Evolutionary conservation across 1,140 invertebrate genomes (phyloP), one percentile per base, ranked within the genome.

Genomic region (Philopotamus ludificatus): DNA sequence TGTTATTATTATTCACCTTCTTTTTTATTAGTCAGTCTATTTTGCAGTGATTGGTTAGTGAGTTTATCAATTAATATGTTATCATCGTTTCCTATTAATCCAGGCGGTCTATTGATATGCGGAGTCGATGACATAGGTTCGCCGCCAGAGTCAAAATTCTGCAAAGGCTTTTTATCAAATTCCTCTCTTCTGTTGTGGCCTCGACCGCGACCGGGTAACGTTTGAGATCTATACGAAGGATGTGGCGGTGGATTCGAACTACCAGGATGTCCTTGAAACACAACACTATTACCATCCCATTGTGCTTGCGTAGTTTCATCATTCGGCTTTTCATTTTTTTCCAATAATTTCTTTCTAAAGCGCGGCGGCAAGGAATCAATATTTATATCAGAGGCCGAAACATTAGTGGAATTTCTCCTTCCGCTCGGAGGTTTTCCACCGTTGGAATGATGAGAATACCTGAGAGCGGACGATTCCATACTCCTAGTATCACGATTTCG

Each of bases 291-390:
- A 3, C 50, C 63, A 62, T 65, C 63, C 39, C 67, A 42, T 2
- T 42, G 26, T 34, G 41, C n/a, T n/a, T 55, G 49, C 22, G 34
- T 23, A 10, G 1, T 26, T 20, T 42, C 53, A 3, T 70, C 67
- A 50, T 64, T 63, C 28, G 66, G 25, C 45, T 79, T 75, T 28
- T 74, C 77, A 47, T 76, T 74, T 73, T 77, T 75, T 61, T 78
- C 79, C 70, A 80, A 75, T 74, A 74, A 78, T 67, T 80, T 80
- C 67, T 81, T 81, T 70, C 78, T 76, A 71, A 81, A 78, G 68
- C 79, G 73, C 60, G 79, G 79, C 45, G 79, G 78, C 69, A 81
- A 71, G 71, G 78, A 78, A 61, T 81, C 79, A 71, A 81, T 69
- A 70, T 81, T 80, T 45, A n/a, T n/a, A n/a, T n/a, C n/a, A 47